phyloP scores from a whole-genome alignment of 2,797 vertebrate species.

The Melanotaenia pygmaea region DNA sequence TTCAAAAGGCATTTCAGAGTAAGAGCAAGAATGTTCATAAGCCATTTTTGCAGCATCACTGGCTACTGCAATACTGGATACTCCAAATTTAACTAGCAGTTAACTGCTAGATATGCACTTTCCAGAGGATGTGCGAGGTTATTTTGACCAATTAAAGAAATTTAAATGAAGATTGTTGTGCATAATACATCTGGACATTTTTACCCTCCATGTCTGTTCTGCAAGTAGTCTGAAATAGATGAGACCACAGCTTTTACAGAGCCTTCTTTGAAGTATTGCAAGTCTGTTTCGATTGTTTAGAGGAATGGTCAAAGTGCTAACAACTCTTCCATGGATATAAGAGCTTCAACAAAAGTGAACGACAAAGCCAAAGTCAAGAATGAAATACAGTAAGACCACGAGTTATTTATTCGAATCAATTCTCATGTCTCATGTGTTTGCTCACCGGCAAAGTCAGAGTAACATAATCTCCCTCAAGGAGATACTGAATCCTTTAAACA shows the following conservation, averaged over 20 bases:
- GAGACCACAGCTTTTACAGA: neutral
- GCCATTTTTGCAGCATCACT: neutral
- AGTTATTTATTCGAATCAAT: conserved; percentile 20
- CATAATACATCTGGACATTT: neutral
- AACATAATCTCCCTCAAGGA: conserved; percentile 41
- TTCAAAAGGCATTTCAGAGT: neutral
- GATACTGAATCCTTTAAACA: conserved; percentile 44
- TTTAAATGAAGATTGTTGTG: neutral
- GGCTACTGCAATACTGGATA: neutral
- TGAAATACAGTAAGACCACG: conserved; percentile 24
- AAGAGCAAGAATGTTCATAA: neutral
- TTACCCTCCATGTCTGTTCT: neutral
- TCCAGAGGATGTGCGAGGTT: neutral
- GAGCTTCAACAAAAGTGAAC: neutral
- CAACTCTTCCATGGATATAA: conserved; percentile 14
- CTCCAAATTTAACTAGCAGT: conserved; percentile 3
- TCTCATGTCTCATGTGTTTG: conserved; percentile 50
- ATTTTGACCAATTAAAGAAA: neutral
- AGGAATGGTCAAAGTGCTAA: neutral
- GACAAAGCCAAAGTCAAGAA: conserved; percentile 42
- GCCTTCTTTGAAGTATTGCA: neutral
- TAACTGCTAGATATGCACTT: conserved; percentile 1
- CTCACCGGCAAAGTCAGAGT: conserved; percentile 39
- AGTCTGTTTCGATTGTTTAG: neutral
- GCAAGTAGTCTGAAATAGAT: neutral